Percentiles rank a stretch among this genome's conserved stretches.
phyloP scores from a whole-genome alignment of 2,888 invertebrate species.

The Neocrepidodera transversa region DNA sequence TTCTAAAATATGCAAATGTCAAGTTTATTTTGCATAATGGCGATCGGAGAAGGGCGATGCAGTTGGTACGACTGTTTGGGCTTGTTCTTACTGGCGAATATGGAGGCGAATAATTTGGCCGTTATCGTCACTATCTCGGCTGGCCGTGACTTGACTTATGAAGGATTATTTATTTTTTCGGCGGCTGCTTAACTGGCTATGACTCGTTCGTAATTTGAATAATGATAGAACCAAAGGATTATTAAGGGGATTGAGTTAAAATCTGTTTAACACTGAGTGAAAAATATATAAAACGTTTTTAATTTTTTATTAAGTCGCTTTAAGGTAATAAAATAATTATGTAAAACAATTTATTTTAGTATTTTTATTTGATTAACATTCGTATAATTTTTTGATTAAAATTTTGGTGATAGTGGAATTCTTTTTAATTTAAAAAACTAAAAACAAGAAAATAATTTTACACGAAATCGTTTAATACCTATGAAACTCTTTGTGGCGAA shows the following conservation, averaged over 20 bases:
- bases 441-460: conserved; percentile 39
- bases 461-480: conserved; percentile 35
- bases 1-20: conserved; percentile 60
- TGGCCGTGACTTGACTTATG: conserved; percentile 54
- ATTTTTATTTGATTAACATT: too few species aligned
- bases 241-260: neutral
- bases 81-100: conserved; percentile 52
- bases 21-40: conserved; percentile 58
- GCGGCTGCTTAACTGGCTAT: conserved; percentile 20
- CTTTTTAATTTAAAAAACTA: conserved; percentile 1
- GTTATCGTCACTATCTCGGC: conserved; percentile 54
- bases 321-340: too few species aligned
- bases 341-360: too few species aligned
- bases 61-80: conserved; percentile 54
- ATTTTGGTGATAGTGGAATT: too few species aligned
- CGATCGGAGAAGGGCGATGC: conserved; percentile 51
- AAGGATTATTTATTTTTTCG: conserved; percentile 54
- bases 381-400: too few species aligned
- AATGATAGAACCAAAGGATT: conserved; percentile 6
- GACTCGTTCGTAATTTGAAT: conserved; percentile 22
- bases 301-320: too few species aligned
- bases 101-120: conserved; percentile 55
- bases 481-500: conserved; percentile 34
- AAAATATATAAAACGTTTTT: too few species aligned
- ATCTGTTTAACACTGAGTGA: neutral